Base-by-base conservation (phyloP, 1,140 invertebrate genomes). In the Coenobita brevimanus region DNA sequence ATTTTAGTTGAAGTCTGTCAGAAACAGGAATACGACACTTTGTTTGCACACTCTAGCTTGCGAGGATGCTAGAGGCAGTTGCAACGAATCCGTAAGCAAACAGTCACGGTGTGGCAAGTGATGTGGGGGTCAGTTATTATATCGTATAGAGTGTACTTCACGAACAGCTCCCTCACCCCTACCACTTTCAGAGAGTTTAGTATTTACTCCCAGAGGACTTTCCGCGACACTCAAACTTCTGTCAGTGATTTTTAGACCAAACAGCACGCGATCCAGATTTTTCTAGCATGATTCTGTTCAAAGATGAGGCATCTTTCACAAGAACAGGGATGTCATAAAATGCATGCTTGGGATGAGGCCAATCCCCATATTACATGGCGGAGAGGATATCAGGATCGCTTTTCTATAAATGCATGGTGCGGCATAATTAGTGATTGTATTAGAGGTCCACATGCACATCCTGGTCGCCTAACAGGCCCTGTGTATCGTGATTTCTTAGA, bases 251-350 rank as follows among this genome's bases (percentile, higher is more conserved):
- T 75, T 3, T 84, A 30, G 71, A 86, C 46, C 46, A 54, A 86
- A 80, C 73, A 54, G 54, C 75, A 41, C 33, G 27, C 50, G 15
- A 75, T 75, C 71, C 27, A 36, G 71, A 75, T 75, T 75, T 89
- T 89, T 36, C 38, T 36, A 82, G 41, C 41, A 54, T 43, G 46
- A 38, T 80, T 38, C 80, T 89, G 64, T 89, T 89, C 38, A 54
- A n/a, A n/a, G n/a, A n/a, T n/a, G n/a, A n/a, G n/a, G n/a, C n/a
- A n/a, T n/a, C n/a, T n/a, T n/a, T n/a, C 46, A 15, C 87, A 90
- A 60, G 73, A 90, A 46, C 3, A 69, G 3, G 41, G 41, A 4
- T 36, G 27, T 27, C 71, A 84, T 33, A 89, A 76, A 38, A 43
- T 73, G 27, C 71, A 89, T 57, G 24, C 69, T 27, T n/a, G n/a